Base-by-base conservation (phyloP, 1,140 invertebrate species). In the Drosophila pseudoobscura region DNA sequence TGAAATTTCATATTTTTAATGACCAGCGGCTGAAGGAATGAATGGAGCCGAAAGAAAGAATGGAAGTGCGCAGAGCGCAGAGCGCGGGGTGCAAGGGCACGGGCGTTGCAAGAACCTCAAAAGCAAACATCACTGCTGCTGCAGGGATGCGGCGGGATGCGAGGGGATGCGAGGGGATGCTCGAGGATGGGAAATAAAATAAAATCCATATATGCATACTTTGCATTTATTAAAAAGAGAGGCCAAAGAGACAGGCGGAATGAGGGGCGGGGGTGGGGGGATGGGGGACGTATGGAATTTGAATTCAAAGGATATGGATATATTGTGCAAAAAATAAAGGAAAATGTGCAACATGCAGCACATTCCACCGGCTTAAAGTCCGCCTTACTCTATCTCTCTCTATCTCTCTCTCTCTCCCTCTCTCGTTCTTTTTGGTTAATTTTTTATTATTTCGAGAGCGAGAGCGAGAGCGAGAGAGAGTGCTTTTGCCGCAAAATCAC, bases 1-100 rank as follows among this genome's bases (percentile, higher is more conserved):
- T 82, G 50, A 78, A 83, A 83, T 78, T 82, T 83, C 79, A 82
- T 82, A 82, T 82, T 82, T 83, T 82, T 82, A 82, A 82, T 82
- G 79, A 82, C 78, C 76, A 56, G 46, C 78, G 35, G 35, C 11
- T 41, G 52, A 45, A 60, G 17, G 22, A 31, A 54, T 54, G 39
- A 55, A 60, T 24, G 54, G 44, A 41, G 20, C 1, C 26, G 43
- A 7, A 26, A 44, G 43, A 7, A 26, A 29, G 29, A 54, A 60
- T 47, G 46, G 29, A 31, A 58, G n/a, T 43, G 9, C 43, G n/a
- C 52, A 47, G 11, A 52, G 9, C 43, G n/a, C 52, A 47, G 11
- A 52, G 5, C 7, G 22, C 11, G 26, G 17, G 26, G 17, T n/a
- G 17, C 1, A 41, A 72, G 50, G 68, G 57, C 66, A 39, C 22